Base-by-base conservation (phyloP, 2,888 invertebrate species). In the Trichacis sp. region DNA sequence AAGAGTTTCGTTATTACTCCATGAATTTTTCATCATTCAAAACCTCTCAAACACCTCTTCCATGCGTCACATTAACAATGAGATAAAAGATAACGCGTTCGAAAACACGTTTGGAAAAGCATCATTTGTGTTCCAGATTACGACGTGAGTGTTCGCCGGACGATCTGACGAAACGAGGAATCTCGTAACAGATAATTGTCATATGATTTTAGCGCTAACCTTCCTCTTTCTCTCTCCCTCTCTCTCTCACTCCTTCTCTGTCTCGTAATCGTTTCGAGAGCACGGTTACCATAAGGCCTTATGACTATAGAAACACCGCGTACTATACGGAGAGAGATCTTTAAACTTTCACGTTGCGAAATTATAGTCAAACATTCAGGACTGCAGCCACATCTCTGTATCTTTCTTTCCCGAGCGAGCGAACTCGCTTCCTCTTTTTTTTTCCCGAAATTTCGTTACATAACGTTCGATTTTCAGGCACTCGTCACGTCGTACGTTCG, bases 301-400 rank as follows among this genome's bases (percentile, higher is more conserved):
- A 53, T 45, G 49, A 40, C 49, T 43, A 49, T 54, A 59, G 56
- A 52, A 53, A 62, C 38, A 66, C 50, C 49, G 49, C 62, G 53
- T 42, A 51, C 36, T 49, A 40, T 47, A 48, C 24, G 52, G 51
- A 55, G 51, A 70, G 55, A 72, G 68, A 68, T 73, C 68, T 74
- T 73, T 68, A 68, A 73, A 76, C 77, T 77, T 77, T 77, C 77
- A 73, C 74, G 67, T 77, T 77, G 70, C 74, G 75, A 73, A 74
- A 77, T 71, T 69, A 72, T 73, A 75, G 70, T 68, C 72, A 73
- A 74, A 73, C 73, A 73, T 71, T 69, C 64, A 36, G 51, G 52
- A 43, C 60, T 50, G 60, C 54, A 49, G 60, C 55, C 56, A 49
- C 56, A 57, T 62, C 54, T 52, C 51, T 36, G 30, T 38, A 12